Conservation (phyloP, 2,113 vertebrate species). For the Triplophysa siluroides region DNA sequence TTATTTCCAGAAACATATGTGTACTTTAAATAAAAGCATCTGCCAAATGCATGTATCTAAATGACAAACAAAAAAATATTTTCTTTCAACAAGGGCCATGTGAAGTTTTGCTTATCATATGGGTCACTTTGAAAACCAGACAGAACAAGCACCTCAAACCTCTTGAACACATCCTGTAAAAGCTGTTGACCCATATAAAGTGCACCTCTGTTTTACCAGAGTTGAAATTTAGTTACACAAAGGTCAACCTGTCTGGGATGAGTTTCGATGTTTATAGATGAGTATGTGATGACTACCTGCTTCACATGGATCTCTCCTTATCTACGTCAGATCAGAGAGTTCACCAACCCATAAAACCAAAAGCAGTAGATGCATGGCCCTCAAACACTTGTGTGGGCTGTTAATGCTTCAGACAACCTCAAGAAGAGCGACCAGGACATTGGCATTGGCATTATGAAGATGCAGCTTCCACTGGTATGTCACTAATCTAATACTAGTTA, state of each 20-base stretch:
- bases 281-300: background rate
- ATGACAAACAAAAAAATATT: no score
- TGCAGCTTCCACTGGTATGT: slow-evolving; percentile 43
- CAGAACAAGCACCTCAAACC: background rate
- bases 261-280: background rate
- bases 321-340: slow-evolving; percentile 39
- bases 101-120: background rate
- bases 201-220: background rate
- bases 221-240: no score
- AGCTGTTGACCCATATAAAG: slow-evolving; percentile 13
- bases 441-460: slow-evolving; percentile 21
- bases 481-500: background rate
- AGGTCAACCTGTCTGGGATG: background rate
- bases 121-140: background rate
- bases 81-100: no score
- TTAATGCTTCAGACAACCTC: background rate
- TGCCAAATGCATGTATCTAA: no score
- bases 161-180: background rate
- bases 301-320: background rate
- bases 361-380: background rate
- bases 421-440: background rate
- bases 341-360: background rate
- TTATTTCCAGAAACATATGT: no score
- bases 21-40: no score
- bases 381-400: background rate